phyloP scores from a whole-genome alignment of 2,797 vertebrate species.

The Tokudaia tokunoshimensis region DNA sequence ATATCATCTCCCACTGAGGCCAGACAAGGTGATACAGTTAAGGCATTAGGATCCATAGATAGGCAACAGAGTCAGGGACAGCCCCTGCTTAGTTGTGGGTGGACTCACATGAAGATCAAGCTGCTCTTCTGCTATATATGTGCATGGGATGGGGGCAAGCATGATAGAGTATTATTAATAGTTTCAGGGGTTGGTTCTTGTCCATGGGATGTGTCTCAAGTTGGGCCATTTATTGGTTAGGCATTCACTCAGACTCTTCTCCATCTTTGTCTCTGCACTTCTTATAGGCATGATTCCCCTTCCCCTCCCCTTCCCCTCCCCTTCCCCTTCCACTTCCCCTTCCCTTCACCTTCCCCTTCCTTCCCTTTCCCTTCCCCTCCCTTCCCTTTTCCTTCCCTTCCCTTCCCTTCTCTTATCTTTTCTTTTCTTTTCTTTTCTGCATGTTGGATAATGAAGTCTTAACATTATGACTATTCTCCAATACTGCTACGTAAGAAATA shows the following conservation, averaged over 20 bases:
- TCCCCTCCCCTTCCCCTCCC: not conserved
- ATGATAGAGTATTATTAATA: not conserved
- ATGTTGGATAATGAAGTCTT: not conserved
- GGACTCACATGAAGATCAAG: not conserved
- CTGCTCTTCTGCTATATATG: not conserved
- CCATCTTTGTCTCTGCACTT: no score
- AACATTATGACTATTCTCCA: not conserved
- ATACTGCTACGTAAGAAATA: not conserved
- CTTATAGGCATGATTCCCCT: rapidly evolving
- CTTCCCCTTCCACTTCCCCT: no score
- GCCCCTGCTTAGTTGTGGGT: not conserved
- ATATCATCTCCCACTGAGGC: not conserved
- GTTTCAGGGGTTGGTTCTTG: no score
- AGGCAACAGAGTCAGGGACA: not conserved
- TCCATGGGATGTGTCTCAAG: no score
- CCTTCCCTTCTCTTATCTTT: no score
- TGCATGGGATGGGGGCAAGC: not conserved
- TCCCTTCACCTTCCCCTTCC: not conserved
- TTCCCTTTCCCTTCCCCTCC: not conserved
- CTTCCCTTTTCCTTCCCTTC: no score
- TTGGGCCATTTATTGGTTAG: no score
- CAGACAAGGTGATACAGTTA: not conserved
- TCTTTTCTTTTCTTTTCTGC: not conserved
- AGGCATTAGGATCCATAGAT: not conserved
- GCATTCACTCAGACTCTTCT: no score